phyloP scores from a whole-genome alignment of 1,140 invertebrate species.

The Apocrypta bakeri region DNA sequence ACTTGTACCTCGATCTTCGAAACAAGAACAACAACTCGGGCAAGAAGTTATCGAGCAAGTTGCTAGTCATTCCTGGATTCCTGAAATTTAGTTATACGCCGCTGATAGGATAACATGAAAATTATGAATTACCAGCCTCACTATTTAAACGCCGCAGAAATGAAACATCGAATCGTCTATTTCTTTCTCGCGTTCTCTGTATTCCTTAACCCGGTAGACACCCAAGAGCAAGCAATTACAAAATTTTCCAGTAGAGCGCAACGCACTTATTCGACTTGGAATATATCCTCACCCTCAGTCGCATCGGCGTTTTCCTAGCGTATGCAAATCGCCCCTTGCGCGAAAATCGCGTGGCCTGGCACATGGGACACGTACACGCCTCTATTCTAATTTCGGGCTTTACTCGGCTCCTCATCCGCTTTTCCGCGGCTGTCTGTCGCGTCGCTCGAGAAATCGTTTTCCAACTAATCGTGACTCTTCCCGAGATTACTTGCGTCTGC shows the following conservation, averaged over 20 bases:
- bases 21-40: not conserved
- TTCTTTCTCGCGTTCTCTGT: not conserved
- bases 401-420: slow-evolving; percentile 61
- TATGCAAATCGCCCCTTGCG: slow-evolving; percentile 68
- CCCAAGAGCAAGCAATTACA: slow-evolving; percentile 70
- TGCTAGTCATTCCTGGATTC: not conserved
- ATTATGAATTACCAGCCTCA: not conserved
- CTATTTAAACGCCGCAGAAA: not conserved
- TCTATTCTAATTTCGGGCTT: slow-evolving; percentile 72
- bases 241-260: slow-evolving; percentile 70
- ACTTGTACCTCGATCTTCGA: not conserved
- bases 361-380: slow-evolving; percentile 62
- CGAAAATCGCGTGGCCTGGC: slow-evolving; percentile 59
- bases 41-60: slow-evolving; percentile 1
- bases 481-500: not conserved
- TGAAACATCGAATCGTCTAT: too few species aligned
- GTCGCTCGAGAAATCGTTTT: slow-evolving; percentile 62
- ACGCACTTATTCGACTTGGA: slow-evolving; percentile 51
- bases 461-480: slow-evolving; percentile 64
- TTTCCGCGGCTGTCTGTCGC: slow-evolving; percentile 48
- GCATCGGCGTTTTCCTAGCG: slow-evolving; percentile 63
- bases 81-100: not conserved
- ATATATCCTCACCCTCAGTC: slow-evolving; percentile 47
- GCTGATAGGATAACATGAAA: not conserved
- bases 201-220: too few species aligned